Evolutionary conservation across 2,113 vertebrate genomes (phyloP).

Genomic region (Laterallus jamaicensis): DNA sequence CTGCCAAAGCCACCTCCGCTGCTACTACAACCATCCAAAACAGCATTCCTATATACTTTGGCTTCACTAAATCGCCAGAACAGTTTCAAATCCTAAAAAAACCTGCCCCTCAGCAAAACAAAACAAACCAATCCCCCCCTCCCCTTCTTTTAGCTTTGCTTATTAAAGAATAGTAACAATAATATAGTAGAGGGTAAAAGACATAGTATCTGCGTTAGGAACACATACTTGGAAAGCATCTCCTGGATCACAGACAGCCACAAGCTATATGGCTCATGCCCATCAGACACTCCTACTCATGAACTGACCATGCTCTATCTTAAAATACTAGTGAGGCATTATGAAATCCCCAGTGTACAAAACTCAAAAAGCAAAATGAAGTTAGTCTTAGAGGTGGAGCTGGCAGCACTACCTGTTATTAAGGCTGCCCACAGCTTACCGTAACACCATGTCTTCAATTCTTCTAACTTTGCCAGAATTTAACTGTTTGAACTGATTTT

Average conservation of each 20-base stretch:
- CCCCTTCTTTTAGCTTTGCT: not conserved
- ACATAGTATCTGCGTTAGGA: not conserved
- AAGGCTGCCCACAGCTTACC: not conserved
- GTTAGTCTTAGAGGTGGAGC: not conserved
- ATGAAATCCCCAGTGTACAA: not conserved
- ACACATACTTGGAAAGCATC: not conserved
- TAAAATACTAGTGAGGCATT: not conserved
- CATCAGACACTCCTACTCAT: not conserved
- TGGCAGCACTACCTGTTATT: not conserved
- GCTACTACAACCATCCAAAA: conserved; percentile 25
- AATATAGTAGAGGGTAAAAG: not conserved
- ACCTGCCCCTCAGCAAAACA: not conserved
- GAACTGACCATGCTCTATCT: not conserved
- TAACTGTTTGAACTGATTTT: not conserved
- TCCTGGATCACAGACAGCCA: not conserved
- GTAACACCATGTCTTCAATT: not conserved
- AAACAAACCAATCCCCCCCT: not conserved
- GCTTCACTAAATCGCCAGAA: not conserved
- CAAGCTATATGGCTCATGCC: not conserved
- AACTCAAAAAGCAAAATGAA: not conserved
- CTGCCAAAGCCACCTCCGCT: conserved; percentile 42
- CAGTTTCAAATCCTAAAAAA: not conserved
- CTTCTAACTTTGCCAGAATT: not conserved
- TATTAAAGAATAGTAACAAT: not conserved
- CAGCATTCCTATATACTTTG: not conserved